Evolutionary conservation across 2,797 vertebrate species (phyloP), one percentile per base, ranked within the genome.

Genomic region (Telmatherina bonti): DNA sequence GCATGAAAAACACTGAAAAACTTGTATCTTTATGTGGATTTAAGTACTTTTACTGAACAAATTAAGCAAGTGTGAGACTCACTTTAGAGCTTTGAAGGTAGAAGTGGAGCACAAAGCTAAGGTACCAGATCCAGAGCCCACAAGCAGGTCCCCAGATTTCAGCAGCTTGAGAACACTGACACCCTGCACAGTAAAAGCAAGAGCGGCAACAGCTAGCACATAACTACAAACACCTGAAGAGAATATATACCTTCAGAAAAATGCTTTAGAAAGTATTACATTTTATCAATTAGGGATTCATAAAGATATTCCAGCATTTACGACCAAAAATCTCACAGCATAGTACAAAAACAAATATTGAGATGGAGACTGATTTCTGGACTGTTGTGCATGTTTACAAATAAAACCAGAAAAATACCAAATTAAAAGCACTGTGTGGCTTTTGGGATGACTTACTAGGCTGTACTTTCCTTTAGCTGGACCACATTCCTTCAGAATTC

Each of bases 71-170:
- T 20, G 11, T 8, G 26, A 9, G 18, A 89, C 95, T 95, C 82
- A 97, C 97, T 95, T 96, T 18, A 95, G 81, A 30, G 78, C 83
- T 93, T 95, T 96, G 83, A 96, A 97, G 88, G 78, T 93, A 2
- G 89, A 86, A 52, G 70, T 90, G 65, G 94, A 96, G 83, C 96
- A 97, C 63, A 96, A 87, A 30, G 93, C 79, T 70, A 97, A 74
- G 58, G 83, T 74, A 16, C 97, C 97, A 24, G 91, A 94, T 82
- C 96, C 96, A 1, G 96, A 96, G 52, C 97, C 96, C 3, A 97
- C 89, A 63, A 98, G 85, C 36, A 97, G 61, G 51, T 95, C 90
- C 26, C 94, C 95, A 52, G 92, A 94, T 86, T 91, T 93, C 83
- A 97, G 85, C 33, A 93, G 60, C 68, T 62, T 94, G 57, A 98